phyloP scores from a whole-genome alignment of 1,140 invertebrate genomes.

The Chironomus striatipennis region DNA sequence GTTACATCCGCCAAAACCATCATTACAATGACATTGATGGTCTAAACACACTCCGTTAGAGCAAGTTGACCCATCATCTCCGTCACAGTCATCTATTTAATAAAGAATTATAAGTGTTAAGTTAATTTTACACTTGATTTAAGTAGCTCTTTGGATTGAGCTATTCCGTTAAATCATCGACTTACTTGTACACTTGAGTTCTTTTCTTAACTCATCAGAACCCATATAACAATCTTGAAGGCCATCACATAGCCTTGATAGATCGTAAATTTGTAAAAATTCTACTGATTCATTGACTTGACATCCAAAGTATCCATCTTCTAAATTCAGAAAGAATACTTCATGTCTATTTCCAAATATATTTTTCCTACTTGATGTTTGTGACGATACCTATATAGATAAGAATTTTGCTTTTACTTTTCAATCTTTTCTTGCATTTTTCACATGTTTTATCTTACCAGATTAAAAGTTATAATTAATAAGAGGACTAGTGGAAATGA shows the following conservation, averaged over 20 bases:
- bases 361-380: slow-evolving; percentile 58
- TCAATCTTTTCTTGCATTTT: too few relatives aligned
- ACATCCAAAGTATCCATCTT: slow-evolving; percentile 95
- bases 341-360: slow-evolving; percentile 75
- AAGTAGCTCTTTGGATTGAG: too few relatives aligned
- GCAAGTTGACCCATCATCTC: slow-evolving; percentile 74
- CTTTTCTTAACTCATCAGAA: slow-evolving; percentile 78
- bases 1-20: slow-evolving; percentile 87
- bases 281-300: slow-evolving; percentile 94
- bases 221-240: slow-evolving; percentile 80
- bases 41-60: slow-evolving; percentile 88
- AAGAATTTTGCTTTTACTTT: slow-evolving; percentile 13
- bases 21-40: slow-evolving; percentile 90
- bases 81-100: slow-evolving; percentile 79
- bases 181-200: slow-evolving; percentile 90
- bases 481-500: slow-evolving; percentile 7
- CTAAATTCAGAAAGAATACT: slow-evolving; percentile 92
- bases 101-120: too few relatives aligned
- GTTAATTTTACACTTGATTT: too few relatives aligned
- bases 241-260: slow-evolving; percentile 89
- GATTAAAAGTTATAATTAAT: not conserved
- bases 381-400: slow-evolving; percentile 58
- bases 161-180: slow-evolving; percentile 27
- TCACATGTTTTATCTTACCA: not conserved
- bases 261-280: slow-evolving; percentile 86